These are phyloP conservation scores for Ferrisia virgata DNA, from an alignment of 2,888 invertebrate species.

Conservation along the genomic window DNA sequence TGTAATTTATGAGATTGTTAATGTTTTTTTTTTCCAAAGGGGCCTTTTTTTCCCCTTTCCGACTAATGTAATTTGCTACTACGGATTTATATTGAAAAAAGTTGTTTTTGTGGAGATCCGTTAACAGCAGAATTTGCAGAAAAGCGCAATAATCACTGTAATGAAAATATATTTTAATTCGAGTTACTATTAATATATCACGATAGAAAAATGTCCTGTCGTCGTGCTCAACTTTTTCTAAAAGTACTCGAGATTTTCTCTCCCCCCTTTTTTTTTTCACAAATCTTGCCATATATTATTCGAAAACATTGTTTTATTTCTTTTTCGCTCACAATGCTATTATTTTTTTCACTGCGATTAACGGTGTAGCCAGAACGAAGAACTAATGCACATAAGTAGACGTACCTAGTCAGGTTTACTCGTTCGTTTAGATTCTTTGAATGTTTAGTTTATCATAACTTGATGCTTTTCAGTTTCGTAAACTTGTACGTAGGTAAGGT, in stretches of 20 bases:
- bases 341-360: no score
- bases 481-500: no score
- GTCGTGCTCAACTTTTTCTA: not conserved
- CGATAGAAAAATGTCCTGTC: not conserved
- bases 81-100: not conserved
- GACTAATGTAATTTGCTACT: not conserved
- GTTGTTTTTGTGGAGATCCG: not conserved
- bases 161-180: conserved; percentile 10
- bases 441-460: no score
- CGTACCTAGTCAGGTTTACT: no score
- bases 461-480: no score
- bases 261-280: not conserved
- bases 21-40: not conserved
- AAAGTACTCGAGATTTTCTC: not conserved
- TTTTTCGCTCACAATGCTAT: not conserved
- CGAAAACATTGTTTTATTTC: not conserved
- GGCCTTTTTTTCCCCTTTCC: not conserved
- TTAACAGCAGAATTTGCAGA: not conserved
- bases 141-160: not conserved
- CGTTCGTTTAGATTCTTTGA: no score
- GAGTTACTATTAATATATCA: not conserved
- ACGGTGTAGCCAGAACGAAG: no score
- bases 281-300: not conserved
- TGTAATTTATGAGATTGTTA: conserved; percentile 2
- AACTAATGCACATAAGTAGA: no score